Evolutionary conservation across 2,888 invertebrate species (phyloP).

Genomic region (Oligia fasciuncula): DNA sequence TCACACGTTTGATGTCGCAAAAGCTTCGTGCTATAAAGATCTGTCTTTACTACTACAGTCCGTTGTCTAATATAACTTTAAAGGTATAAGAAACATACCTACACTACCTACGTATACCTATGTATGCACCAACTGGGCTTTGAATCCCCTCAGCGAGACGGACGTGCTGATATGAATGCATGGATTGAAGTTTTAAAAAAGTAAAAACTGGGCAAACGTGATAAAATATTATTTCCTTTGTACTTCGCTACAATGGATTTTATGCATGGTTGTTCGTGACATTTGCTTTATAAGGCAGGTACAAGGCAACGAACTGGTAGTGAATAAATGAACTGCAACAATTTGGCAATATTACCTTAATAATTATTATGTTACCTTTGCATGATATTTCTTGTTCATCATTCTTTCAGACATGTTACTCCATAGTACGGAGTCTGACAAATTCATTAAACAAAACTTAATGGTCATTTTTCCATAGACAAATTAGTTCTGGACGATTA

Average conservation of each 20-base stretch:
- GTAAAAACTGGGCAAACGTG: slow-evolving; percentile 55
- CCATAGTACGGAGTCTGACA: not conserved
- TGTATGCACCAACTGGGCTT: slow-evolving; percentile 31
- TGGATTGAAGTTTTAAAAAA: slow-evolving; percentile 52
- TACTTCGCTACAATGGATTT: slow-evolving; percentile 44
- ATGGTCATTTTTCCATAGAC: slow-evolving; percentile 13
- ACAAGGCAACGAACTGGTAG: not conserved
- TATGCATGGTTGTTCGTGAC: slow-evolving; percentile 41
- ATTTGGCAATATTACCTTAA: not conserved
- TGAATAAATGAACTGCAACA: slow-evolving; percentile 1
- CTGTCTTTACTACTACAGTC: slow-evolving; percentile 12
- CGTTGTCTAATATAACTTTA: slow-evolving; percentile 23
- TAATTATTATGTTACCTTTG: not conserved
- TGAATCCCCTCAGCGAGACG: slow-evolving; percentile 39
- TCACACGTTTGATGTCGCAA: slow-evolving; percentile 36
- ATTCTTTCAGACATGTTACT: not conserved
- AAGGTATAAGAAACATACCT: slow-evolving; percentile 33
- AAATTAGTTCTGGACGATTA: slow-evolving; percentile 48
- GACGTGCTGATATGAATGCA: slow-evolving; percentile 58
- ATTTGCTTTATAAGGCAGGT: slow-evolving; percentile 23
- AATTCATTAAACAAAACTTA: not conserved
- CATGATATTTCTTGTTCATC: not conserved
- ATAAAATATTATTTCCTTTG: slow-evolving; percentile 58
- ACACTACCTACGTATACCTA: slow-evolving; percentile 4
- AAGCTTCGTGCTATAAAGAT: slow-evolving; percentile 41